Base-by-base conservation (phyloP, 2,113 vertebrate species). In the Rhombomys opimus region DNA sequence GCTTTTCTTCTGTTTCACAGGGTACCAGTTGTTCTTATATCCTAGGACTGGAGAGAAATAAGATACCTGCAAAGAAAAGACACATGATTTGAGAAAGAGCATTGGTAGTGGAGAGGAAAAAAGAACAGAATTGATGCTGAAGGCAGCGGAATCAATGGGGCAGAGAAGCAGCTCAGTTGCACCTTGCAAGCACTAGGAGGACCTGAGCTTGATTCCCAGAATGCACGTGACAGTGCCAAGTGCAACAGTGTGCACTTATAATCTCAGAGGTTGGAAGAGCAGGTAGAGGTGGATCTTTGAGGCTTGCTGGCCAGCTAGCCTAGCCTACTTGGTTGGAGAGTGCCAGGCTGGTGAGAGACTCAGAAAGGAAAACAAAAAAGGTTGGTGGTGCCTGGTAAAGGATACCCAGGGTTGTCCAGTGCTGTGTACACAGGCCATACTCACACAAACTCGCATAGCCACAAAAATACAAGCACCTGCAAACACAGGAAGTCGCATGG, bases 1-100 rank as follows among this genome's bases (percentile, higher is more conserved):
- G 2, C 57, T 77, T 94, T 63, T 35, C 52, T 76, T 90, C 54
- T 59, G 41, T 85, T 95, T 90, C 14, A 82, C 32, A 52, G n/a
- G 57, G 2, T 46, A 18, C 17, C 82, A 59, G 46, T 80, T 20
- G 7, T 67, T 81, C 93, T 92, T 82, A 7, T 41, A 81, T 92
- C 35, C 25, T 89, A 80, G 67, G 14, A 65, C 30, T 22, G 46
- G 80, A 94, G 41, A 75, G 73, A 73, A 67, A 61, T 11, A 73
- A 38, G 70, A 61, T 23, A 87, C 63, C 7, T 68, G 27, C 22
- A 67, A 32, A 90, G 80, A 61, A 84, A 50, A 2, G 92, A 57
- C 87, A 22, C 23, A 5, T 11, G 32, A 57, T 54, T 5, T 54
- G 65, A 86, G 27, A 57, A 86, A 70, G 25, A 7, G 17, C 1